Evolutionary conservation across 2,888 invertebrate genomes (phyloP).

Genomic region (Lepidocyrtinus sp.): DNA sequence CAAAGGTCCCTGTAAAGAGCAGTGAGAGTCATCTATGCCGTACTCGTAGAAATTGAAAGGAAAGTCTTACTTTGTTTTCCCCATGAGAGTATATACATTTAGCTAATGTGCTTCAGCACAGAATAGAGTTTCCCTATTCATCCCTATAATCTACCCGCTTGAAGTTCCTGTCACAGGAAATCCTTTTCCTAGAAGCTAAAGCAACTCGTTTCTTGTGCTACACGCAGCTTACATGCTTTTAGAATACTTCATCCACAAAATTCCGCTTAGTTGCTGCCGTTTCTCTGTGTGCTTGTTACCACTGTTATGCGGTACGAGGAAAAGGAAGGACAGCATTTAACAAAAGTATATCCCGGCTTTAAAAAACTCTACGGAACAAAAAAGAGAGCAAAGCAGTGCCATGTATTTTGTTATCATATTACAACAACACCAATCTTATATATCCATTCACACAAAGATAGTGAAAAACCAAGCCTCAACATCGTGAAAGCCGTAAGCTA

Average conservation of each 20-base stretch:
- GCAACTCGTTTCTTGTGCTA: slow-evolving; percentile 27
- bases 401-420: slow-evolving; percentile 7
- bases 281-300: neutral
- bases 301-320: neutral
- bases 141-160: slow-evolving; percentile 28
- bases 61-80: slow-evolving; percentile 26
- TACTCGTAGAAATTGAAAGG: slow-evolving; percentile 26
- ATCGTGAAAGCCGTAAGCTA: slow-evolving; percentile 48
- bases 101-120: neutral
- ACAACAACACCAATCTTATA: slow-evolving; percentile 1
- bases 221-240: neutral
- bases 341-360: neutral
- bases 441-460: slow-evolving; percentile 12
- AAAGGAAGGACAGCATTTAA: neutral
- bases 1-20: slow-evolving; percentile 29
- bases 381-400: neutral
- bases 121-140: slow-evolving; percentile 1
- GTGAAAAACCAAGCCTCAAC: slow-evolving; percentile 32
- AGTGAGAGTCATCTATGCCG: slow-evolving; percentile 54
- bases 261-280: neutral
- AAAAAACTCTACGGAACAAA: slow-evolving; percentile 1
- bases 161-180: slow-evolving; percentile 54
- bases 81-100: slow-evolving; percentile 5
- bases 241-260: slow-evolving; percentile 9
- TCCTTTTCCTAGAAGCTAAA: slow-evolving; percentile 41